A percentile compares a stretch with the other conserved stretches of the same genome.
Conservation (phyloP, 1,140 invertebrate genomes). For the Scaptomyza montana region DNA sequence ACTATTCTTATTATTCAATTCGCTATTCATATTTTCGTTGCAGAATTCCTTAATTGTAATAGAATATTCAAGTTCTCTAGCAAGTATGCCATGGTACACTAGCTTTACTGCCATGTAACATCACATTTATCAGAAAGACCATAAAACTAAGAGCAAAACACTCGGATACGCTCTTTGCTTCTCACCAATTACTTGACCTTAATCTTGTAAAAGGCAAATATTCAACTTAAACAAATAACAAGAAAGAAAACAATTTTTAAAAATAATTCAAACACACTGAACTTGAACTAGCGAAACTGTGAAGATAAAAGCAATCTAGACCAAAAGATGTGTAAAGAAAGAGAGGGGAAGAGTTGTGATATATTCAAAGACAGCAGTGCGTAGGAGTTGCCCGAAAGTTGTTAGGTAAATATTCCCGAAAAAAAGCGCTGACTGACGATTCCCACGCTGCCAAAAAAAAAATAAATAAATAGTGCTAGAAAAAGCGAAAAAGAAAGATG, state of each 20-base stretch:
- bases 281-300: slow-evolving; percentile 55
- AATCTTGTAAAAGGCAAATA: slow-evolving; percentile 69
- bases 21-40: not conserved
- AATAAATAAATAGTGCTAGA: no score
- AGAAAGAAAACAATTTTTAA: slow-evolving; percentile 51
- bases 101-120: not conserved
- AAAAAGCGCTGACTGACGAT: slow-evolving; percentile 19
- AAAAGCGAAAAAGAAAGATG: slow-evolving; percentile 15
- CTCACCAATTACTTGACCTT: slow-evolving; percentile 62
- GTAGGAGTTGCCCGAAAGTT: slow-evolving; percentile 27
- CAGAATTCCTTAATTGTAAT: not conserved
- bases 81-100: not conserved
- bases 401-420: slow-evolving; percentile 48
- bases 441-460: slow-evolving; percentile 64
- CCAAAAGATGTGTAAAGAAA: slow-evolving; percentile 1
- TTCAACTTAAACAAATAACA: slow-evolving; percentile 50
- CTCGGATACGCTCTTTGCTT: slow-evolving; percentile 2
- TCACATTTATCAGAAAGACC: slow-evolving; percentile 6
- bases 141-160: slow-evolving; percentile 10
- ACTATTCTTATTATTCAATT: no score
- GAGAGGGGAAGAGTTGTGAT: not conserved
- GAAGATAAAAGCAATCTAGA: not conserved
- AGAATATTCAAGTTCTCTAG: not conserved
- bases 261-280: slow-evolving; percentile 67
- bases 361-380: not conserved